A percentile compares a stretch with the other conserved stretches of the same genome.
These are phyloP conservation scores for Reinhardtius hippoglossoides DNA, from an alignment of 2,113 vertebrate genomes.

Conservation along the genomic window DNA sequence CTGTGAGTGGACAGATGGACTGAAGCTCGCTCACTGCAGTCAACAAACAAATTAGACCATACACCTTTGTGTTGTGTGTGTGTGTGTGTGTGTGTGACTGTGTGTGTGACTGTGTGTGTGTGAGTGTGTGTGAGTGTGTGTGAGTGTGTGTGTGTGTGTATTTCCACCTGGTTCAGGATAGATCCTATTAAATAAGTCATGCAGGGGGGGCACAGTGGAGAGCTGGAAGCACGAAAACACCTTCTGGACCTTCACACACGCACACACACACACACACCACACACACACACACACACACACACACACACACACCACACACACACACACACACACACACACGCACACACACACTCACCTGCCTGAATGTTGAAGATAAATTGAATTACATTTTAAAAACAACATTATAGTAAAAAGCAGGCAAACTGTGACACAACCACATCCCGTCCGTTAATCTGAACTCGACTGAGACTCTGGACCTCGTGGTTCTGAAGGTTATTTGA, in stretches of 20 bases:
- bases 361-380: not conserved
- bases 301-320: too few relatives aligned
- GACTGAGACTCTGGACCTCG: too few relatives aligned
- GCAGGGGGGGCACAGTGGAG: not conserved
- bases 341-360: not conserved
- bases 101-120: not conserved
- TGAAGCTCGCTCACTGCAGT: constrained; percentile 33
- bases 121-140: not conserved
- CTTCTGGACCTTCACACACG: not conserved
- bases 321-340: too few relatives aligned
- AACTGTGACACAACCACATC: too few relatives aligned
- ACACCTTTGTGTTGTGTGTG: constrained; percentile 5
- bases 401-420: too few relatives aligned
- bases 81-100: constrained; percentile 11
- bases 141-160: not conserved
- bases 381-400: too few relatives aligned
- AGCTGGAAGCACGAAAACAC: not conserved
- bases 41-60: constrained; percentile 38
- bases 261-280: too few relatives aligned
- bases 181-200: constrained; percentile 38
- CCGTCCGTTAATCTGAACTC: too few relatives aligned
- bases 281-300: not conserved
- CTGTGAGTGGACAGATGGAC: constrained; percentile 46
- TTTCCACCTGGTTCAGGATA: constrained; percentile 28
- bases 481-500: too few relatives aligned